Conservation (phyloP, 2,888 invertebrate species). For the Ypsolopha sequella region DNA sequence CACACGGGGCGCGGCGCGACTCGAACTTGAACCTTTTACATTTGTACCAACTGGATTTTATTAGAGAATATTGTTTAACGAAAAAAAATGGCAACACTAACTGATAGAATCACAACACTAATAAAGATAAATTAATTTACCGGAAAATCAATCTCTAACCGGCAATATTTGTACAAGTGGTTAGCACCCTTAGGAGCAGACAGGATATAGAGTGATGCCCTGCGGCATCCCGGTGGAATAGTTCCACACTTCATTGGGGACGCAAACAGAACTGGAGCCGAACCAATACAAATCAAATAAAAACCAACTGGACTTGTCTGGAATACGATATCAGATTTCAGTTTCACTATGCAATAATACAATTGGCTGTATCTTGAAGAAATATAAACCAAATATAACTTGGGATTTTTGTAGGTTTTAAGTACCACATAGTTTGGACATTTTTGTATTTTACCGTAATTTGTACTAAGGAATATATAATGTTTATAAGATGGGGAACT, state of each 20-base stretch:
- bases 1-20: too few relatives aligned
- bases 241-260: slow-evolving; percentile 44
- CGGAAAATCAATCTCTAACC: slow-evolving; percentile 66
- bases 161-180: slow-evolving; percentile 45
- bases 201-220: slow-evolving; percentile 6
- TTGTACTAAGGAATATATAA: too few relatives aligned
- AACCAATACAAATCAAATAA: slow-evolving; percentile 47
- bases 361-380: too few relatives aligned
- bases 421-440: too few relatives aligned
- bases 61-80: too few relatives aligned
- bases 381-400: too few relatives aligned
- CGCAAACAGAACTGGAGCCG: slow-evolving; percentile 58
- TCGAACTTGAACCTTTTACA: too few relatives aligned
- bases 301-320: slow-evolving; percentile 12
- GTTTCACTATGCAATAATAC: neutral
- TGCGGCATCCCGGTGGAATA: slow-evolving; percentile 16
- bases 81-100: neutral
- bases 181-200: slow-evolving; percentile 17
- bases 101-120: slow-evolving; percentile 15
- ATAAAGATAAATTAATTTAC: slow-evolving; percentile 65
- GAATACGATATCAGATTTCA: slow-evolving; percentile 2
- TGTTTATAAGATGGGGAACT: too few relatives aligned
- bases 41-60: too few relatives aligned
- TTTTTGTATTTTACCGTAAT: too few relatives aligned
- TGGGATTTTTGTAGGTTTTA: too few relatives aligned